Evolutionary conservation across 2,797 vertebrate genomes (phyloP).

Genomic region (Dromococcyx pavoninus): DNA sequence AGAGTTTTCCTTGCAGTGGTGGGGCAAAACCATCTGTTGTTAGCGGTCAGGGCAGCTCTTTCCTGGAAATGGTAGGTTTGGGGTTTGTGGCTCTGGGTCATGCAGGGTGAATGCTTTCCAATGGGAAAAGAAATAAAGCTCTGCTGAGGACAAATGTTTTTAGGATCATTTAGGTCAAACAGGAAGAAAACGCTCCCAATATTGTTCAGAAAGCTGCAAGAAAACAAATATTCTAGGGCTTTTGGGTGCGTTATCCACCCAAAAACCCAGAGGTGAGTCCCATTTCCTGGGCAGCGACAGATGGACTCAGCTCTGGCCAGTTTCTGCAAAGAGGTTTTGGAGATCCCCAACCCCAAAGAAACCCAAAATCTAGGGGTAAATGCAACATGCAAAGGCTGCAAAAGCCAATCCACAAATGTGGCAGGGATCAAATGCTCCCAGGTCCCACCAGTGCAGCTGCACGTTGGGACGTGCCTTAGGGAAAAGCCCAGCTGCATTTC

Average conservation of each 20-base stretch:
- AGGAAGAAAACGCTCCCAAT: background rate
- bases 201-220: background rate
- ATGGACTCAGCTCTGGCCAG: accelerated
- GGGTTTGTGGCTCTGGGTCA: background rate
- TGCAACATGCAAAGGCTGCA: background rate
- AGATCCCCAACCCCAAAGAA: background rate
- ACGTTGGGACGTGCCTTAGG: background rate
- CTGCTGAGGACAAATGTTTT: background rate
- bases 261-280: background rate
- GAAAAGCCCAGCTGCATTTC: background rate
- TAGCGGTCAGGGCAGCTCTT: background rate
- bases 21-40: background rate
- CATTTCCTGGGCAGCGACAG: background rate
- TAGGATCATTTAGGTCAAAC: background rate
- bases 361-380: background rate
- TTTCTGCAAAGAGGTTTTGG: background rate
- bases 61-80: background rate
- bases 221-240: background rate
- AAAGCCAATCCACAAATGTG: background rate
- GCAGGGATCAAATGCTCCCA: accelerated
- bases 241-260: background rate
- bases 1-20: background rate
- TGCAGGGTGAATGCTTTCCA: background rate
- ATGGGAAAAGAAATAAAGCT: background rate
- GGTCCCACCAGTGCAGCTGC: background rate